Base-by-base conservation (phyloP, 2,797 vertebrate species). In the Glossophaga mutica region DNA sequence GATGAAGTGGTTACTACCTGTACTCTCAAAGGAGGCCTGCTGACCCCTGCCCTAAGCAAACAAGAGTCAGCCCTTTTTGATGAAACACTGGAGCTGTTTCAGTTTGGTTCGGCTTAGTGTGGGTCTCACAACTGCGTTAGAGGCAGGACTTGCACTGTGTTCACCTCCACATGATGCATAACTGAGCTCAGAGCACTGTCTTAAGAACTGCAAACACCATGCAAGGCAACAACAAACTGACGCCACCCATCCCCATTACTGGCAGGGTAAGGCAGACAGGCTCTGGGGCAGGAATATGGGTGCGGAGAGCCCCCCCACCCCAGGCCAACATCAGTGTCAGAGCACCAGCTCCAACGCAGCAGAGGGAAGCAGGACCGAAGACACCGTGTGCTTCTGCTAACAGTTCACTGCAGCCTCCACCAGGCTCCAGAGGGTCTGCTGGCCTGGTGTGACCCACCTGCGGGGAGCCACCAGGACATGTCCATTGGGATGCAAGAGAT, bases 351-450 rank as follows among this genome's bases (percentile, higher is more conserved):
- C 52, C 71, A 29, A 18, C 4, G 24, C 29, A n/a, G 15, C 26
- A 59, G 12, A n/a, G 52, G 22, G 26, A 85, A 65, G 44, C 32
- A 42, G 19, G 42, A 21, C 4, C 0, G 3, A 14, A 34, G 32
- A 87, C 26, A 19, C 26, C 42, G 3, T 0, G 18, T 2, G 24
- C 24, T 24, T 12, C n/a, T 6, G 6, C 65, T 7, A 71, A 62
- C 1, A 44, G 29, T 52, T n/a, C 5, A 2, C 9, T 59, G 6
- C 0, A 2, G 21, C 37, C 46, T 18, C 34, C 7, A 11, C 39
- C 55, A 12, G 12, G 18, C 29, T 65, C 68, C 37, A 10, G 37
- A 46, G 29, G 57, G 39, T 15, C 77, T 15, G 18, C 19, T 24
- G 37, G 34, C 37, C 77, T 57, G 48, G 16, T 4, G n/a, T 19